A percentile compares a stretch with the other conserved stretches of the same genome.
These are phyloP conservation scores for Melipona quadrifasciata DNA, from an alignment of 1,140 invertebrate species.

Conservation along the genomic window DNA sequence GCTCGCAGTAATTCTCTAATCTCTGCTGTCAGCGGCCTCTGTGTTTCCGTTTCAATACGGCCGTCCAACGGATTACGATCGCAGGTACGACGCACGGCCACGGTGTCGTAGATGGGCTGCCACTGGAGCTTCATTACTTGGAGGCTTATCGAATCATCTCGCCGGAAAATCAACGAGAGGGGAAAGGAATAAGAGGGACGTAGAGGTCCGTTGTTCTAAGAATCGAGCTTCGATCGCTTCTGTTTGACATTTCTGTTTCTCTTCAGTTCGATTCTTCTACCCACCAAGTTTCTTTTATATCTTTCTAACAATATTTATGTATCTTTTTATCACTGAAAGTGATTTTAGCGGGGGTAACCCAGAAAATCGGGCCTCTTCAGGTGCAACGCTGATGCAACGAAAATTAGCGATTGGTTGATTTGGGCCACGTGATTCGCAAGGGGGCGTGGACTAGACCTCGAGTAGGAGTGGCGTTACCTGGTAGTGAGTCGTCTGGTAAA, in stretches of 20 bases:
- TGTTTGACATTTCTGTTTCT: conserved; percentile 4
- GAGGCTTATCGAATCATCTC: conserved; percentile 71
- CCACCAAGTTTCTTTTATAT: too few species aligned
- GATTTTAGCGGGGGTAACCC: too few species aligned
- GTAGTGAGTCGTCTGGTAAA: too few species aligned
- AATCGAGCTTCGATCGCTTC: conserved; percentile 11
- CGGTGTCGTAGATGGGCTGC: conserved; percentile 70
- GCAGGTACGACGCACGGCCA: conserved; percentile 37
- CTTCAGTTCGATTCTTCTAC: not conserved
- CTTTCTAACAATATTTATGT: not conserved
- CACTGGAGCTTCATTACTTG: conserved; percentile 73
- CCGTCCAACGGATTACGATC: conserved; percentile 72
- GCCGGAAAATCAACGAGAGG: conserved; percentile 56
- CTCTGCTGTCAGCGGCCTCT: conserved; percentile 77
- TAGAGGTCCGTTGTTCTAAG: not conserved
- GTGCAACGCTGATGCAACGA: too few species aligned
- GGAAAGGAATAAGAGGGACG: conserved; percentile 27
- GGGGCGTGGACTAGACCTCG: too few species aligned
- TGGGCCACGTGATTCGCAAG: too few species aligned
- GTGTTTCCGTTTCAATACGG: conserved; percentile 78
- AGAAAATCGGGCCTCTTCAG: too few species aligned
- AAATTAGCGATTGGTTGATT: too few species aligned
- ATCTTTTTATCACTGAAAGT: too few species aligned
- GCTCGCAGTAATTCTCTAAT: conserved; percentile 79
- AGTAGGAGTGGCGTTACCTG: too few species aligned